Evolutionary conservation across 2,113 vertebrate genomes (phyloP).

Genomic region (Origma solitaria): DNA sequence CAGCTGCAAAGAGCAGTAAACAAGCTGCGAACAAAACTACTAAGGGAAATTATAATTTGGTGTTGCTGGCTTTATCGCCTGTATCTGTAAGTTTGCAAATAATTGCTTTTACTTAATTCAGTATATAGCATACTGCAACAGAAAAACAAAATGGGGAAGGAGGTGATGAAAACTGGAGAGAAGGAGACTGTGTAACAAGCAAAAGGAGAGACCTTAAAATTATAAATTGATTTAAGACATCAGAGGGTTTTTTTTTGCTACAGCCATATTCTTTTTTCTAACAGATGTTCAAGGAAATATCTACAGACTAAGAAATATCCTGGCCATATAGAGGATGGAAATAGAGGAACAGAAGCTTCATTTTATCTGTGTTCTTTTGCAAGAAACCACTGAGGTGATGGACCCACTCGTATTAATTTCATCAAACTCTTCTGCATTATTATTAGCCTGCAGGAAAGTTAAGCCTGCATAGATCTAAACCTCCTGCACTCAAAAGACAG

Average conservation of each 20-base stretch:
- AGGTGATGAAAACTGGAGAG: not conserved
- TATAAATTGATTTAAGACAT: not conserved
- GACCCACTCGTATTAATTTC: constrained; percentile 38
- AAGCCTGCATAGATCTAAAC: constrained; percentile 26
- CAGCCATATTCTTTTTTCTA: not conserved
- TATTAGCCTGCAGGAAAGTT: constrained; percentile 28
- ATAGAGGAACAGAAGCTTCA: constrained; percentile 36
- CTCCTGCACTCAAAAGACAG: constrained; percentile 25
- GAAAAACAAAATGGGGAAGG: not conserved
- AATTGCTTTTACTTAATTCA: constrained; percentile 28
- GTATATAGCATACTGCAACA: not conserved
- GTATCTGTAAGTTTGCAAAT: not conserved
- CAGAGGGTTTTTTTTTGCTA: not conserved
- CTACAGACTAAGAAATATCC: not conserved
- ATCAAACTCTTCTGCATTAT: constrained; percentile 25
- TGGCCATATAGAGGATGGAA: not conserved
- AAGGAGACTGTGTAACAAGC: not conserved
- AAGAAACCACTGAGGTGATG: constrained; percentile 38
- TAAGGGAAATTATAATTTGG: constrained; percentile 33
- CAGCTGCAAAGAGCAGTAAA: constrained; percentile 17
- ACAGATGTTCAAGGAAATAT: not conserved
- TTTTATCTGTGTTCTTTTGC: constrained; percentile 28
- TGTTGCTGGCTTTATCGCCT: constrained; percentile 14
- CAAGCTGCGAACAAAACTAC: constrained; percentile 43
- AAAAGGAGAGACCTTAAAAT: not conserved